A percentile compares a stretch with the other conserved stretches of the same genome.
phyloP scores from a whole-genome alignment of 2,797 vertebrate genomes.

The Thalassophryne amazonica region DNA sequence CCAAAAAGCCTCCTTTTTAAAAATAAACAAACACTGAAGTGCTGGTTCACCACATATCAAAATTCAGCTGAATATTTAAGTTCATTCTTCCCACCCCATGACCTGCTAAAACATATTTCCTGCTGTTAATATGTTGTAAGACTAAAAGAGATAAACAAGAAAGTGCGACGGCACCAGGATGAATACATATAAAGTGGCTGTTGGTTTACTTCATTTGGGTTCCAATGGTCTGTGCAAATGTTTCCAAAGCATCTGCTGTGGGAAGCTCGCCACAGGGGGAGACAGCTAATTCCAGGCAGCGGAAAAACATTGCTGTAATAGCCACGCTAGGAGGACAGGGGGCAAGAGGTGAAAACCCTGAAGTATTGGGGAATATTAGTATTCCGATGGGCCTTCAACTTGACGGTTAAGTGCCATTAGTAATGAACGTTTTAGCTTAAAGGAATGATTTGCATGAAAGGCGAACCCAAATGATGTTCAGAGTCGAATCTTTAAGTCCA shows the following conservation, averaged over 20 bases:
- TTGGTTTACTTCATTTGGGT: conserved; percentile 68
- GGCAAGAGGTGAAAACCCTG: conserved; percentile 61
- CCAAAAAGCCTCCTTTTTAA: conserved; percentile 21
- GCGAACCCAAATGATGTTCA: conserved; percentile 67
- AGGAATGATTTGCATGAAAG: conserved; percentile 73
- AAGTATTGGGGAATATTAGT: conserved; percentile 61
- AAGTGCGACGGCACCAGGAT: conserved; percentile 36
- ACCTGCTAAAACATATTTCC: not conserved
- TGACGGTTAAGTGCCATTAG: conserved; percentile 74
- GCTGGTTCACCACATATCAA: conserved; percentile 20
- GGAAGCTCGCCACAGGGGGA: conserved; percentile 58
- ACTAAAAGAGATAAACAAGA: conserved; percentile 35
- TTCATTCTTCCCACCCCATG: not conserved
- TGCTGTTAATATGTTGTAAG: conserved; percentile 11
- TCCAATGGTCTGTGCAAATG: conserved; percentile 64
- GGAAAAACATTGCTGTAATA: conserved; percentile 69
- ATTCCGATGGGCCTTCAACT: conserved; percentile 59
- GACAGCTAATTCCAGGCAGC: conserved; percentile 65
- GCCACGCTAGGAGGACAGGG: conserved; percentile 53
- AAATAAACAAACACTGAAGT: conserved; percentile 26
- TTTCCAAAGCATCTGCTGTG: conserved; percentile 67
- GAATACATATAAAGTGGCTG: conserved; percentile 68
- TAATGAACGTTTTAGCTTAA: conserved; percentile 72
- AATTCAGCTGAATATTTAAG: not conserved
- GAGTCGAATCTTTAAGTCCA: conserved; percentile 58